Evolutionary conservation across 2,797 vertebrate species (phyloP), one percentile per base, ranked within the genome.

Genomic region (Paguma larvata): DNA sequence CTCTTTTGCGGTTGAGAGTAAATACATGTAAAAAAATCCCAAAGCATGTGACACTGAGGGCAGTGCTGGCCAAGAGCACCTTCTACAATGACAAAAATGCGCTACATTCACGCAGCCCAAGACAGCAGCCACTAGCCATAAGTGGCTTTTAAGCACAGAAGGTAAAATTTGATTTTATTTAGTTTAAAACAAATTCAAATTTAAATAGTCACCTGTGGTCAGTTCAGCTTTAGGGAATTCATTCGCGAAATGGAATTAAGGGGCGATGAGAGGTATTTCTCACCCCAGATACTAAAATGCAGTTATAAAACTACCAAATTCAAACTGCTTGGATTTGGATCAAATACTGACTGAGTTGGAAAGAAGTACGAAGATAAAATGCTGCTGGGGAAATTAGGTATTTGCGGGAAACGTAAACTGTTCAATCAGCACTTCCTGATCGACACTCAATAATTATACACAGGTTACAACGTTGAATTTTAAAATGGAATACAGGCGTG

Each of bases 301-400:
- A 92, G 75, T 77, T 92, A 75, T 73, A 56, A 63, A 94, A 80
- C 9, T 80, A 94, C 53, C 62, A 79, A 82, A 85, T 85, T 85
- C 63, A 94, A 92, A 92, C 1, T 21, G 8, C 34, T 34, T 38
- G 14, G 13, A 51, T 89, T 90, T 63, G 21, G n/a, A 27, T 92
- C 32, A 77, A 70, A 8, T 67, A 85, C 25, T 46, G 30, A 53
- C 34, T 75, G 25, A 85, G 15, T 25, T 67, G 67, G 85, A 86
- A 93, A 62, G 46, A 56, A 84, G 46, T 51, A 53, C 21, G 21
- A 72, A 86, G 51, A 79, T 21, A 30, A 73, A 96, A 92, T 34
- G 9, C 32, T 95, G 30, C 16, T 27, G 46, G 13, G 19, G 83
- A 91, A 94, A 86, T 79, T 16, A 92, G 23, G 27, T 27, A 51